Percentiles rank a stretch among this genome's conserved stretches.
Conservation (phyloP, 2,113 vertebrate species). For the Zapus hudsonius region DNA sequence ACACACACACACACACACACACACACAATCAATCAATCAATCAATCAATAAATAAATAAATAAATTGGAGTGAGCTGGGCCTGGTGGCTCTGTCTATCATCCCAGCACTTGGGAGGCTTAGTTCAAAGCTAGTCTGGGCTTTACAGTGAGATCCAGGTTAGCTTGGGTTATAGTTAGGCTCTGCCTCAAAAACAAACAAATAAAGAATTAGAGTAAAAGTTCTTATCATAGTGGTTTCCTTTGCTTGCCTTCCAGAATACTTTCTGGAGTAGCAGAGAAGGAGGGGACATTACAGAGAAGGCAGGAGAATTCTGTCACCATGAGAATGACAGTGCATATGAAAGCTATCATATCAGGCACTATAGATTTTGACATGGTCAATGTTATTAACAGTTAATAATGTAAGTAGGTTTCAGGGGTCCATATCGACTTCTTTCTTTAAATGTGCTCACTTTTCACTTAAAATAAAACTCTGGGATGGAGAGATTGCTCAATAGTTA, state of each 20-base stretch:
- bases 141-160: too few species aligned
- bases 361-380: not conserved
- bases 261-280: not conserved
- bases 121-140: too few species aligned
- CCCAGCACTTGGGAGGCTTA: too few species aligned
- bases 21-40: too few species aligned
- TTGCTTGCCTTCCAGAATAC: not conserved
- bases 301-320: fast-evolving
- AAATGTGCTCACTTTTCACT: not conserved
- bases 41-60: too few species aligned
- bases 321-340: fast-evolving
- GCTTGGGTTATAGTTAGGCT: too few species aligned
- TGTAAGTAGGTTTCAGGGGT: not conserved
- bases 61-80: not conserved
- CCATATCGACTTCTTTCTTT: not conserved
- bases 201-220: not conserved
- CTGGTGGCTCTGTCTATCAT: too few species aligned
- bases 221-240: not conserved
- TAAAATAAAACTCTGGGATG: not conserved
- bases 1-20: too few species aligned
- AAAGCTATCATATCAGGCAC: not conserved
- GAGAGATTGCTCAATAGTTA: too few species aligned
- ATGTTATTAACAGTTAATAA: not conserved
- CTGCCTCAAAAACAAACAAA: too few species aligned
- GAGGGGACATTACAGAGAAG: not conserved